These are phyloP conservation scores for Otocyon megalotis DNA, from an alignment of 2,113 vertebrate species.

Conservation along the genomic window DNA sequence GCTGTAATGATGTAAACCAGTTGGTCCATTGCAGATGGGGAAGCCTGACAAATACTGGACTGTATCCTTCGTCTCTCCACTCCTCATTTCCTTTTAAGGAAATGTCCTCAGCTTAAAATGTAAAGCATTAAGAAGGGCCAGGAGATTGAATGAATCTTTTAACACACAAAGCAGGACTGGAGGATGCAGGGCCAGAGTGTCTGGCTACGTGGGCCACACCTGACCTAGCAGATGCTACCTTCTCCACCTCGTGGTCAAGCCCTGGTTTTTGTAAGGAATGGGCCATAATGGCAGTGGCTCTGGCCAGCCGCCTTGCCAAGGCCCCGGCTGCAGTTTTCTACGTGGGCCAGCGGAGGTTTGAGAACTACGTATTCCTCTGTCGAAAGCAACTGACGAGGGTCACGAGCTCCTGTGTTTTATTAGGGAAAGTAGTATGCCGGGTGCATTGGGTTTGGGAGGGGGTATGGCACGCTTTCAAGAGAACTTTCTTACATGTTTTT, in stretches of 20 bases:
- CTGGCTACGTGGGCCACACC: background rate
- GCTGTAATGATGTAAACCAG: background rate
- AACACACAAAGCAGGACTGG: background rate
- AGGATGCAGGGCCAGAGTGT: too few species aligned
- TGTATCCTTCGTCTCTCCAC: background rate
- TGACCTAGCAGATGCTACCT: background rate
- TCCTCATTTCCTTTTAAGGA: background rate
- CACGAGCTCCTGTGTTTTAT: background rate
- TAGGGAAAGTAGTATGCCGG: background rate
- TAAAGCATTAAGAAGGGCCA: background rate
- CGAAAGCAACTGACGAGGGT: background rate
- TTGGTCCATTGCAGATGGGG: background rate
- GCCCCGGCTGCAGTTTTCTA: background rate
- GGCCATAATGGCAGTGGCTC: background rate
- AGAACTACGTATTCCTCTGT: too few species aligned
- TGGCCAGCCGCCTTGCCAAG: too few species aligned
- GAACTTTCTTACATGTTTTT: background rate
- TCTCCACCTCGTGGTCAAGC: accelerated
- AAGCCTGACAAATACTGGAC: background rate
- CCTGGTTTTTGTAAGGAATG: background rate
- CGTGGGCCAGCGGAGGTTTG: background rate
- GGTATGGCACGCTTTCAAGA: background rate
- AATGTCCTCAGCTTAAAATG: background rate
- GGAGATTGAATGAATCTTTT: background rate
- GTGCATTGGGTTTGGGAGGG: background rate